These are phyloP conservation scores for Synaphobranchus kaupii DNA, from an alignment of 2,797 vertebrate species.

Conservation along the genomic window DNA sequence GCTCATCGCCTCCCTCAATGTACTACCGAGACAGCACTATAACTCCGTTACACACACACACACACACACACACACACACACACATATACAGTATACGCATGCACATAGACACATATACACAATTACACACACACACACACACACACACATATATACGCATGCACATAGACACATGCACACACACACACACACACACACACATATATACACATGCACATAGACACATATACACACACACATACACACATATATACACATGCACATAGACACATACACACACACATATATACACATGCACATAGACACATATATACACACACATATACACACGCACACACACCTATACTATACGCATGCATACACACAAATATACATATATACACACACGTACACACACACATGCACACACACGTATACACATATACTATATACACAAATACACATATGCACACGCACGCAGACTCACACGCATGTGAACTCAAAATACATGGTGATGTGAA, in stretches of 20 bases:
- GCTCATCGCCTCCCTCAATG: constrained; percentile 40
- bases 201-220: background rate
- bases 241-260: background rate
- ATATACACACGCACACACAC: background rate
- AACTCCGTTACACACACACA: background rate
- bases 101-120: too few species aligned
- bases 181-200: background rate
- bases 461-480: constrained; percentile 18
- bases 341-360: constrained; percentile 20
- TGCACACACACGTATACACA: too few species aligned
- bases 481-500: too few species aligned
- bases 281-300: constrained; percentile 23
- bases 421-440: background rate
- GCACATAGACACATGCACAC: background rate
- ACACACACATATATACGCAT: constrained; percentile 12
- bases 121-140: background rate
- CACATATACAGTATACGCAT: too few species aligned
- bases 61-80: too few species aligned
- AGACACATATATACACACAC: constrained; percentile 31
- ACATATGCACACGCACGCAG: constrained; percentile 30
- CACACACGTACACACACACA: constrained; percentile 25
- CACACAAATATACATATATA: constrained; percentile 23
- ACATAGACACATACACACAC: background rate
- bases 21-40: constrained; percentile 34
- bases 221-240: constrained; percentile 25